Evolutionary conservation across 2,797 vertebrate genomes (phyloP).

Genomic region (Paedocypris micromegethes): DNA sequence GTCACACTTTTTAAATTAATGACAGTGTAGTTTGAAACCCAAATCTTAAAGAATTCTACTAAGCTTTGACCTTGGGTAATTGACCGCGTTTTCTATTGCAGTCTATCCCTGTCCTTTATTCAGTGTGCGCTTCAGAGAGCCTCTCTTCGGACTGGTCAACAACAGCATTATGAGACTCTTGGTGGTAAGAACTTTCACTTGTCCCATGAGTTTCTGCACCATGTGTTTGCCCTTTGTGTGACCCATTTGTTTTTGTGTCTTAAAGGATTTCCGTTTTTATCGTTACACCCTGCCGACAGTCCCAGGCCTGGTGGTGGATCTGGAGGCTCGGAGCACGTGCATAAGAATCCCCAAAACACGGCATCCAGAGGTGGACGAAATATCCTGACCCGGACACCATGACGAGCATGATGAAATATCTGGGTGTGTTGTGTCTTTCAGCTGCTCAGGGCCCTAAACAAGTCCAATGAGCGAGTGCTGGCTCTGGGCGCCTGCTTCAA

Average conservation of each 20-base stretch:
- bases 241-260: conserved; percentile 31
- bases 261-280: conserved; percentile 95
- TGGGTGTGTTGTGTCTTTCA: conserved; percentile 52
- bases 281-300: conserved; percentile 94
- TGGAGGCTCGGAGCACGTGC: conserved; percentile 93
- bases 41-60: background rate
- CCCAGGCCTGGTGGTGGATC: conserved; percentile 89
- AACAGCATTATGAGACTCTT: conserved; percentile 98
- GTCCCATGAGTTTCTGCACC: background rate
- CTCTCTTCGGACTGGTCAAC: conserved; percentile 93
- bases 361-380: conserved; percentile 80
- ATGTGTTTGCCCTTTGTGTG: background rate
- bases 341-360: conserved; percentile 93
- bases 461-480: conserved; percentile 94
- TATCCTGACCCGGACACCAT: conserved; percentile 11
- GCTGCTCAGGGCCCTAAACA: conserved; percentile 98
- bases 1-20: too few species aligned
- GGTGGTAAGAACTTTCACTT: conserved; percentile 77
- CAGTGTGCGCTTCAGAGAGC: conserved; percentile 92
- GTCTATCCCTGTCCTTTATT: conserved; percentile 98
- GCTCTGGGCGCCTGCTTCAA: conserved; percentile 95
- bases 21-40: too few species aligned
- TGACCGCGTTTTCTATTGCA: conserved; percentile 47
- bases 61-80: background rate
- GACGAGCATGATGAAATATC: background rate